A percentile compares a stretch with the other conserved stretches of the same genome.
Conservation (phyloP, 2,797 vertebrate genomes). For the Columba guinea region DNA sequence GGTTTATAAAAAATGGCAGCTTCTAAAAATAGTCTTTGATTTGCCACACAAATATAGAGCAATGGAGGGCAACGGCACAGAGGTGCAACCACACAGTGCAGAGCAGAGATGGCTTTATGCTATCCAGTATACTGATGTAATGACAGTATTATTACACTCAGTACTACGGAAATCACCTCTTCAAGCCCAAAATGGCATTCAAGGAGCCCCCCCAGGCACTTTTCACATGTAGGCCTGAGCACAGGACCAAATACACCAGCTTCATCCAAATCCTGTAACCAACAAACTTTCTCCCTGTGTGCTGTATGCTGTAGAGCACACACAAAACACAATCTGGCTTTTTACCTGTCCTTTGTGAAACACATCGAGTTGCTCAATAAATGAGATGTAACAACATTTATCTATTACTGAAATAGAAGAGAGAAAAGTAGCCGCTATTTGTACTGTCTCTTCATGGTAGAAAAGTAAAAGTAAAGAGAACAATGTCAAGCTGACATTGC, state of each 20-base stretch:
- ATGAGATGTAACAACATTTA: background rate
- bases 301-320: background rate
- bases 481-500: background rate
- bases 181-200: background rate
- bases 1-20: background rate
- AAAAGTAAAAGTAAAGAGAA: background rate
- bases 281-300: background rate
- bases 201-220: background rate
- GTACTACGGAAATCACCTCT: background rate
- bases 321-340: background rate
- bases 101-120: background rate
- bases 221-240: background rate
- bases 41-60: background rate
- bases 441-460: accelerated
- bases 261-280: background rate
- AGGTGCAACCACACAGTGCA: background rate
- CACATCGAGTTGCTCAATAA: background rate
- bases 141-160: background rate
- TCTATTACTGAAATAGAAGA: background rate
- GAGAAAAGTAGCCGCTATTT: background rate
- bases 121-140: background rate
- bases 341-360: background rate
- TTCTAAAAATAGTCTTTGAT: background rate
- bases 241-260: background rate
- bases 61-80: background rate